phyloP scores from a whole-genome alignment of 2,888 invertebrate species.

The Rotaria magnacalcarata region DNA sequence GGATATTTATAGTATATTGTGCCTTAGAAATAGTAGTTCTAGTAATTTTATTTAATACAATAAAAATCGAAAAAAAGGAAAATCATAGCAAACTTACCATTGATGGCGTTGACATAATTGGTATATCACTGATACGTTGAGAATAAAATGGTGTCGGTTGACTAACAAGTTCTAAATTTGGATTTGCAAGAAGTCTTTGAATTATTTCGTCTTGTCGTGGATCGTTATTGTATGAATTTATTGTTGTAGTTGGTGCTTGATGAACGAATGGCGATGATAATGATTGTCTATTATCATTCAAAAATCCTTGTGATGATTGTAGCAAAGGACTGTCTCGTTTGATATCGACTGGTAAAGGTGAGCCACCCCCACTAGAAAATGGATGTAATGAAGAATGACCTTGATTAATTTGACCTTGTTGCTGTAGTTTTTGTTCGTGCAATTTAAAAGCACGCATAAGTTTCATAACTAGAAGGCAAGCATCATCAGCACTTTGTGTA shows the following conservation, averaged over 20 bases:
- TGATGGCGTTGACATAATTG: not conserved
- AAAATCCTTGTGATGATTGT: not conserved
- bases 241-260: not conserved
- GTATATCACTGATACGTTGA: not conserved
- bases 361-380: not conserved
- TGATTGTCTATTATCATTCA: not conserved
- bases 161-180: not conserved
- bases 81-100: not conserved
- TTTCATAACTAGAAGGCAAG: constrained; percentile 24
- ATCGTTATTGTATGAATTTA: not conserved
- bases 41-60: not conserved
- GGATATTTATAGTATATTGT: too few relatives aligned
- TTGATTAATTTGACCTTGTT: not conserved
- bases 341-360: not conserved
- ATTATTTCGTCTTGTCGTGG: not conserved
- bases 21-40: not conserved
- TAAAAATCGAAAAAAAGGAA: not conserved
- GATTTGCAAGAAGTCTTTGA: not conserved
- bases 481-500: constrained; percentile 10
- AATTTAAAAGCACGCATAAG: constrained; percentile 6
- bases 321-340: not conserved
- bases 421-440: not conserved
- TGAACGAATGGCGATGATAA: not conserved
- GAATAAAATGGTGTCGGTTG: not conserved
- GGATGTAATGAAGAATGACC: not conserved